Evolutionary conservation across 2,113 vertebrate species (phyloP).

Genomic region (Cryptotis parvus): DNA sequence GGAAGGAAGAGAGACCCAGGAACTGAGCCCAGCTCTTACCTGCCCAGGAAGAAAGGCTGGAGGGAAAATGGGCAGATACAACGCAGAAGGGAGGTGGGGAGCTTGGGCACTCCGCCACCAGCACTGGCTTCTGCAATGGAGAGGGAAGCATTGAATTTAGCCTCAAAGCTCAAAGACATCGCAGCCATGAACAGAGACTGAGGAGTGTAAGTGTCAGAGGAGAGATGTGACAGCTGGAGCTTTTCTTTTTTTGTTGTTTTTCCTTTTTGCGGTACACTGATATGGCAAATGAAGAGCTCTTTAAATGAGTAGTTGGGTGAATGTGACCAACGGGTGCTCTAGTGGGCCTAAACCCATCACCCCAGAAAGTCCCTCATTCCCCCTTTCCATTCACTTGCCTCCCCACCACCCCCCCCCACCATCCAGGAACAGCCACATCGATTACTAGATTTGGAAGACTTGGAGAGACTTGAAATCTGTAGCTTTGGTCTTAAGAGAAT

Average conservation of each 20-base stretch:
- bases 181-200: background rate
- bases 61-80: background rate
- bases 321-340: background rate
- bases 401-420: background rate
- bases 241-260: background rate
- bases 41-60: background rate
- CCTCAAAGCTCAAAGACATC: background rate
- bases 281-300: conserved; percentile 27
- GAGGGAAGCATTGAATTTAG: background rate
- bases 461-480: background rate
- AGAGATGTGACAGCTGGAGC: background rate
- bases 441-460: conserved; percentile 11
- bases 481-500: background rate
- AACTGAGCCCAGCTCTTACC: background rate
- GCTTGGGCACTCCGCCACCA: conserved; percentile 49
- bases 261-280: conserved; percentile 12
- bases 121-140: background rate
- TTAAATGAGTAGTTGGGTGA: background rate
- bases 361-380: background rate
- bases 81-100: background rate
- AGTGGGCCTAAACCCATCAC: background rate
- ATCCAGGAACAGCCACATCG: background rate
- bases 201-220: background rate
- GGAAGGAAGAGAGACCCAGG: background rate
- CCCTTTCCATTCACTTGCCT: background rate